Evolutionary conservation across 2,113 vertebrate species (phyloP).

Genomic region (Chascanopsetta lugubris): DNA sequence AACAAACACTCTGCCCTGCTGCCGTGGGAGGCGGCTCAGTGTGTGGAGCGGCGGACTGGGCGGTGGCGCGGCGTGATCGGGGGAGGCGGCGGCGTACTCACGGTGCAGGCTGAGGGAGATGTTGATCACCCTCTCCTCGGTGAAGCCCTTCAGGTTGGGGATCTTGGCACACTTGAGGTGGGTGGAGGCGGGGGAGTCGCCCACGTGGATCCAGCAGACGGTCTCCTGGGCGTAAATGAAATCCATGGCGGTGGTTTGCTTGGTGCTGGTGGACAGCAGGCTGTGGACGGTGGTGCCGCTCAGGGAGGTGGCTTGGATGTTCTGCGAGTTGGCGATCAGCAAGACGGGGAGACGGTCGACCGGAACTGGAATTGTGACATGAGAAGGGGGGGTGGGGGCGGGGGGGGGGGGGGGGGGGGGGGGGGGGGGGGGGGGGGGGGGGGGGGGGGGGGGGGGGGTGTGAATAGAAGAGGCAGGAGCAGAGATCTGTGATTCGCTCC

Average conservation of each 20-base stretch:
- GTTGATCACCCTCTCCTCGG: conserved; percentile 91
- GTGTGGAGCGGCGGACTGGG: too few species aligned
- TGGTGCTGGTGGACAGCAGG: conserved; percentile 90
- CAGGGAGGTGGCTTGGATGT: conserved; percentile 94
- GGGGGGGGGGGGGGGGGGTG: not conserved
- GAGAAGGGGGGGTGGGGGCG: too few species aligned
- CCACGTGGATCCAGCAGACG: conserved; percentile 95
- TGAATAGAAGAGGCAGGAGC: conserved; percentile 6
- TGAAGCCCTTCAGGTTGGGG: conserved; percentile 92
- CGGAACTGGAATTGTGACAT: conserved; percentile 71
- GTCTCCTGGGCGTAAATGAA: conserved; percentile 93
- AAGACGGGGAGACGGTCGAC: conserved; percentile 93
- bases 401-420: too few species aligned
- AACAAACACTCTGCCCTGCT: too few species aligned
- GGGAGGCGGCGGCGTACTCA: conserved; percentile 79
- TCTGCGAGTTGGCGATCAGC: conserved; percentile 96
- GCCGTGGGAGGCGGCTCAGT: not conserved
- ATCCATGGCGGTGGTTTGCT: conserved; percentile 98
- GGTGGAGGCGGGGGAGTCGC: conserved; percentile 88
- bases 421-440: too few species aligned
- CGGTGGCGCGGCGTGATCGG: not conserved
- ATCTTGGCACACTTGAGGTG: conserved; percentile 95
- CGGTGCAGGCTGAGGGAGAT: conserved; percentile 96
- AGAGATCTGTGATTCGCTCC: not conserved
- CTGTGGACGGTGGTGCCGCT: conserved; percentile 86